Evolutionary conservation across 2,888 invertebrate genomes (phyloP).

Genomic region (Lamproptera curius): DNA sequence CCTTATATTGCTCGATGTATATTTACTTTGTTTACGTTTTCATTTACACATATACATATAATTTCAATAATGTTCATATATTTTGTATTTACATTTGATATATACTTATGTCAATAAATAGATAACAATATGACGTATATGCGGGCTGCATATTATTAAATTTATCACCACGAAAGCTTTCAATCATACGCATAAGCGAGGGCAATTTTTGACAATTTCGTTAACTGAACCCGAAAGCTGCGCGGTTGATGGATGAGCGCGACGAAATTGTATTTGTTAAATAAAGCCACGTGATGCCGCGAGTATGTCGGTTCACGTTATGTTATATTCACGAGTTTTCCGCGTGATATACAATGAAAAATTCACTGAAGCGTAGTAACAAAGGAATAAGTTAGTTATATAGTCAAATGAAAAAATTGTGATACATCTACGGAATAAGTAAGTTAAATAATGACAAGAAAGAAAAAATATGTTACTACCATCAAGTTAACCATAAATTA

Average conservation of each 20-base stretch:
- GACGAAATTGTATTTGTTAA: constrained; percentile 9
- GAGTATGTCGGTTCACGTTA: neutral
- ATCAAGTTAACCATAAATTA: too few species aligned
- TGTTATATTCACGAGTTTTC: neutral
- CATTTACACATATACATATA: too few species aligned
- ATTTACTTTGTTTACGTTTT: too few species aligned
- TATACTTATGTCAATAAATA: too few species aligned
- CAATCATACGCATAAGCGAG: constrained; percentile 9
- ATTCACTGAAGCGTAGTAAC: neutral
- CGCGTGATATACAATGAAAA: neutral
- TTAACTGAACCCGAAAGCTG: constrained; percentile 14
- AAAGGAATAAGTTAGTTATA: neutral
- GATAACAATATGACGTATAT: too few species aligned
- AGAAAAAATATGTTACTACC: too few species aligned
- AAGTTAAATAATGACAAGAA: too few species aligned
- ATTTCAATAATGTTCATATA: too few species aligned
- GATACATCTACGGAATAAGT: too few species aligned
- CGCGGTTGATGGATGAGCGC: constrained; percentile 26
- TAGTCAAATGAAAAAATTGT: too few species aligned
- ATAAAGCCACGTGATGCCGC: constrained; percentile 1
- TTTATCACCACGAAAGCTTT: constrained; percentile 3
- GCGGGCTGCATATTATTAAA: neutral
- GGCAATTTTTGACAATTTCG: constrained; percentile 11
- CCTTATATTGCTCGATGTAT: too few species aligned
- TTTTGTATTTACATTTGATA: too few species aligned